Evolutionary conservation across 2,797 vertebrate genomes (phyloP), one percentile per base, ranked within the genome.

Genomic region (Avahi laniger): DNA sequence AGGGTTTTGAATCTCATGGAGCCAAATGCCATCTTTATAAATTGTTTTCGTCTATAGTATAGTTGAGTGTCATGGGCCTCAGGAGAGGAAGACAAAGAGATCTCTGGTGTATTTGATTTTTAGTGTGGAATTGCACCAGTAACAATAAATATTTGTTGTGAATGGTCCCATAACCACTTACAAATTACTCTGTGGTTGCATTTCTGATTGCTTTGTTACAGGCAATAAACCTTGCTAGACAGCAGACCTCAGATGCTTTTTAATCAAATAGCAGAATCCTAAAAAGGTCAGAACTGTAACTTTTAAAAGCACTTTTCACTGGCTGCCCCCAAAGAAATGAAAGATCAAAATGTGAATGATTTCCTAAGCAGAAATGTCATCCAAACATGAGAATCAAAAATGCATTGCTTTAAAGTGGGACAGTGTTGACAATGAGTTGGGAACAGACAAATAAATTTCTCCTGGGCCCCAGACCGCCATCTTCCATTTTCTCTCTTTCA

Each of bases 251-350:
- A 81, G 84, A 92, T 76, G 63, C 28, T 96, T 96, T 97, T 94
- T 97, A 98, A 97, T 97, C 93, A 97, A 96, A 96, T 95, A 94
- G 89, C 78, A 96, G 97, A 97, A 97, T 96, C 95, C 84, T 97
- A 91, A 96, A 97, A 98, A 98, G 96, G 97, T 97, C 97, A 97
- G 80, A 95, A 92, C 80, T 95, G 65, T 97, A 97, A 96, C 95
- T 97, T 96, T 95, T 82, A 89, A 94, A 93, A 94, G 22, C 94
- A 89, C 63, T 89, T 93, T 95, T 93, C 90, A 97, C 63, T 76
- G 57, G 59, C 48, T 96, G 57, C 86, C 92, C 78, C 69, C 38
- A 67, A 95, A 97, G 94, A 63, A 95, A 94, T 89, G 61, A 97
- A 92, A 92, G 76, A 97, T 96, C 83, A 93, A 97, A 97, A 85